Conservation (phyloP, 2,888 invertebrate genomes). For the Myopa tessellatipennis region DNA sequence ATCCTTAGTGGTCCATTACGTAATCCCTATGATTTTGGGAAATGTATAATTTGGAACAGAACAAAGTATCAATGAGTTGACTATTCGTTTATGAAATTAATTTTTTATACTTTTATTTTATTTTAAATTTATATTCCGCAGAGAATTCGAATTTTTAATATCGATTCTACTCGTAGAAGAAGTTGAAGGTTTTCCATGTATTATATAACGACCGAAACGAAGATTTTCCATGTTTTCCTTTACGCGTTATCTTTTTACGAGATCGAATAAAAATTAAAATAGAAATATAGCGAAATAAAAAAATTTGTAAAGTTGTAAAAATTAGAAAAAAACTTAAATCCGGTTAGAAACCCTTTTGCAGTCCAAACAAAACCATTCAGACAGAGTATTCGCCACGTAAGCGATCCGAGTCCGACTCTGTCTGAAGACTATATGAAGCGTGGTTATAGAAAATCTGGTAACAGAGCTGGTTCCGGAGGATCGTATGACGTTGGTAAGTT, state of each 20-base stretch:
- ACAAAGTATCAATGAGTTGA: background rate
- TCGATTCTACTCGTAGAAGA: background rate
- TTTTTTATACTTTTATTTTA: background rate
- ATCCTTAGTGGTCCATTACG: constrained; percentile 9
- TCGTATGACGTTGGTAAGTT: background rate
- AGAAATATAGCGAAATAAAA: constrained; percentile 18
- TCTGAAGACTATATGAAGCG: constrained; percentile 63
- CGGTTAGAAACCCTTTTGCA: constrained; percentile 46
- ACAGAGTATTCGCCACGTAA: constrained; percentile 62
- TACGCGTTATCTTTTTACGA: background rate
- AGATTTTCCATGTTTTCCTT: background rate
- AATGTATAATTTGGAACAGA: background rate
- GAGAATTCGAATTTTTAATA: background rate
- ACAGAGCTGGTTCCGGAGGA: constrained; percentile 41
- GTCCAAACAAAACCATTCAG: constrained; percentile 62
- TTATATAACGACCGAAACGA: background rate
- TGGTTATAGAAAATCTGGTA: constrained; percentile 41
- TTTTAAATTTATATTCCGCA: background rate
- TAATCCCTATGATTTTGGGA: background rate
- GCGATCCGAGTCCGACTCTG: constrained; percentile 65
- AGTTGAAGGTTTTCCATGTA: background rate
- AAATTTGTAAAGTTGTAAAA: constrained; percentile 41
- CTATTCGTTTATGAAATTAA: background rate
- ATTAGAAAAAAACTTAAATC: constrained; percentile 41
- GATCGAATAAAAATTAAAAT: background rate